Evolutionary conservation across 2,888 invertebrate species (phyloP).

Genomic region (Heliconius ismenius): DNA sequence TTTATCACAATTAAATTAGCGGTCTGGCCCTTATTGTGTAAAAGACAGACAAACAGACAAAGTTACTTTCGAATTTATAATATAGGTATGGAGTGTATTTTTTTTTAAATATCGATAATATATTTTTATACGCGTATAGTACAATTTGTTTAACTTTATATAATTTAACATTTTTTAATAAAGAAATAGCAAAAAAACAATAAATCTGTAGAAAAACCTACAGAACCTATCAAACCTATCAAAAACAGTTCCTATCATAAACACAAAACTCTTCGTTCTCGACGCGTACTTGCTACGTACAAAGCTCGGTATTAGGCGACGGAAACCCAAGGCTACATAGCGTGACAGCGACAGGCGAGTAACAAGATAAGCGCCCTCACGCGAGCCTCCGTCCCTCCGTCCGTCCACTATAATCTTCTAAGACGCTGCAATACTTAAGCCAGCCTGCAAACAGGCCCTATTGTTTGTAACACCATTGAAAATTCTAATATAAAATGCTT

Average conservation of each 20-base stretch:
- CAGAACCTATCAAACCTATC: too few relatives aligned
- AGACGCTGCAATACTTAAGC: constrained; percentile 46
- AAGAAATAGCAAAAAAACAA: too few relatives aligned
- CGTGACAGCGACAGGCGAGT: constrained; percentile 63
- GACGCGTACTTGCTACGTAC: constrained; percentile 49
- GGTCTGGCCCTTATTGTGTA: too few relatives aligned
- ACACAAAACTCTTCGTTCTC: constrained; percentile 30
- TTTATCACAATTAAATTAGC: too few relatives aligned
- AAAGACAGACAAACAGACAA: too few relatives aligned
- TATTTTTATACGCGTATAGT: too few relatives aligned
- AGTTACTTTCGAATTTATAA: too few relatives aligned
- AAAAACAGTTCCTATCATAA: not conserved
- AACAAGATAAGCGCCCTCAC: constrained; percentile 67
- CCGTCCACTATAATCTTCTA: constrained; percentile 56
- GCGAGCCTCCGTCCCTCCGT: constrained; percentile 44
- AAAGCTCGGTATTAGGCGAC: constrained; percentile 57
- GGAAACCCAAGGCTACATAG: constrained; percentile 55
- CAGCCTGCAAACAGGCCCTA: constrained; percentile 22
- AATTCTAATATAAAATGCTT: not conserved
- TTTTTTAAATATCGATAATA: too few relatives aligned
- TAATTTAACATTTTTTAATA: too few relatives aligned
- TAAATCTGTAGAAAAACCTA: too few relatives aligned
- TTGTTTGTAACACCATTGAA: not conserved
- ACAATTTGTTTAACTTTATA: too few relatives aligned
- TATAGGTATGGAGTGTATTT: too few relatives aligned